Base-by-base conservation (phyloP, 2,113 vertebrate genomes). In the Scytalopus superciliaris region DNA sequence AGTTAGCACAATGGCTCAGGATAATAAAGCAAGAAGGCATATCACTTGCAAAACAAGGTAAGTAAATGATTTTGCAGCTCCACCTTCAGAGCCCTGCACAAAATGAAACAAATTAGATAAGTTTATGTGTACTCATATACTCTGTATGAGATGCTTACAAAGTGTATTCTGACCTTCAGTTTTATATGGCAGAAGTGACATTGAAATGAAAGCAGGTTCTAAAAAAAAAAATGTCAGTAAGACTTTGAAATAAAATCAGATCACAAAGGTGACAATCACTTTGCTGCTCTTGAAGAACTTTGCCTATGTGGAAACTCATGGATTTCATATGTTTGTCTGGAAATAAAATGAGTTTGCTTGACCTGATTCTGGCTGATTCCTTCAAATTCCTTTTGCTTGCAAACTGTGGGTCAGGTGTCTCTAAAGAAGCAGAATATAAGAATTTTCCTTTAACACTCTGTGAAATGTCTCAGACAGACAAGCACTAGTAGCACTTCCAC, bases 201-300 rank as follows among this genome's bases (percentile, higher is more conserved):
- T 64, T 77, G 21, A 62, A 73, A 68, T 52, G n/a, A 93, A 88
- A 63, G 42, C 42, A 66, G 5, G 8, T 70, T 75, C 72, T 87
- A 86, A 69, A 86, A 86, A 60, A 66, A 86, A 86, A 53, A 16
- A 52, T 8, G 35, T 52, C 33, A 47, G 12, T 45, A 68, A 79
- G 49, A 82, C 45, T 14, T 66, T 56, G 47, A 83, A 89, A 79
- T 47, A 83, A 94, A 89, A 53, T 44, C 16, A 83, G 70, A 56
- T 84, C 45, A 52, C 50, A 70, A 56, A 19, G 25, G 45, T 69
- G 42, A 30, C 21, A 49, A 22, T 87, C 37, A 45, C 40, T 42
- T 10, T 42, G 14, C 19, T 85, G 13, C 88, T 42, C 39, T 12
- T 73, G 49, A 18, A 39, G 15, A 88, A 33, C 3, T 45, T 72